phyloP scores from a whole-genome alignment of 2,113 vertebrate species.

The Phodopus roborovskii region DNA sequence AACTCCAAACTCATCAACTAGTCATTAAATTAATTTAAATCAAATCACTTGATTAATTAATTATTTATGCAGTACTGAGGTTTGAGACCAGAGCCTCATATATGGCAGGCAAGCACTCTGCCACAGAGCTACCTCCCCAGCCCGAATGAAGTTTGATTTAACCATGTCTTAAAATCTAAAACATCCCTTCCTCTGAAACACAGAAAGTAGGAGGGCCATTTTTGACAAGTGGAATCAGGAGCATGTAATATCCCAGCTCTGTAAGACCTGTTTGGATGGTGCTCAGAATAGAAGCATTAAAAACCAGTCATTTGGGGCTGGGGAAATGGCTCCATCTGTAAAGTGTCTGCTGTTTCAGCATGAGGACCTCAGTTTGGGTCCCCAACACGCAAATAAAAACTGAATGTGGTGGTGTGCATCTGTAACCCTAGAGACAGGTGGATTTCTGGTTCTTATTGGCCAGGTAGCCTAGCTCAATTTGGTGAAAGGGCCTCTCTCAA shows the following conservation, averaged over 20 bases:
- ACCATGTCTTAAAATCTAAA: slow-evolving; percentile 37
- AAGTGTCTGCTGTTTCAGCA: neutral
- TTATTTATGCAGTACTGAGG: neutral
- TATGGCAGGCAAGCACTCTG: neutral
- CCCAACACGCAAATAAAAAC: neutral
- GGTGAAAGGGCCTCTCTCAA: neutral
- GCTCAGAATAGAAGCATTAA: neutral
- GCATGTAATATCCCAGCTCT: slow-evolving; percentile 1
- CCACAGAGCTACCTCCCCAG: neutral
- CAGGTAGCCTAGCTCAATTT: neutral
- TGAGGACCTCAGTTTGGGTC: too few species aligned
- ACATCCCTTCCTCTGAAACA: slow-evolving; percentile 3
- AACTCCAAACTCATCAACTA: neutral
- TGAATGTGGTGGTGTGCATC: neutral
- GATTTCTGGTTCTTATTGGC: neutral
- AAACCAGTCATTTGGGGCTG: neutral
- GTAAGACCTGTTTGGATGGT: slow-evolving; percentile 20
- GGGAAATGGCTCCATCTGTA: neutral
- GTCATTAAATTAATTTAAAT: neutral
- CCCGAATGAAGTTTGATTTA: neutral
- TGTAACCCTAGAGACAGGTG: neutral
- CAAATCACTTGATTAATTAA: neutral
- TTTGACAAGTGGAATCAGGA: slow-evolving; percentile 29
- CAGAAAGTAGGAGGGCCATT: neutral
- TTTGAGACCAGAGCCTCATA: neutral